Percentiles rank a stretch among this genome's conserved stretches.
Evolutionary conservation across 1,140 invertebrate genomes (phyloP).

Genomic region (Chelonus insularis): DNA sequence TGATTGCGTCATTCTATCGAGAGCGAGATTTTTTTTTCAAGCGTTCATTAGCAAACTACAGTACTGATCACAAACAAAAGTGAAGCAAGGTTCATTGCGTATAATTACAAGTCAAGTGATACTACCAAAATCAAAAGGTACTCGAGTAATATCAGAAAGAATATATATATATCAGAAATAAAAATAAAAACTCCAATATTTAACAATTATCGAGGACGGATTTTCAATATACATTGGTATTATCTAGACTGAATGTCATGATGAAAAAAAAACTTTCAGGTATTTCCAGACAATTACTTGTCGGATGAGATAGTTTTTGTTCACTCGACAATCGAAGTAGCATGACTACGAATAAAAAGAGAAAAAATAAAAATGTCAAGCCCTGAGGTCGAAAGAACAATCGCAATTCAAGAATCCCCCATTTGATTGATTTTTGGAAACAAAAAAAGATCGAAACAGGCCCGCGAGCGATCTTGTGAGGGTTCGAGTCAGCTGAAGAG

Average conservation of each 20-base stretch:
- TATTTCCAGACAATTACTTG: background rate
- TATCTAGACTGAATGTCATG: background rate
- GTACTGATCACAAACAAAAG: background rate
- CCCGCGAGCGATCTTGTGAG: constrained; percentile 6
- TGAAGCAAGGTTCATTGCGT: background rate
- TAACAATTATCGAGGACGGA: background rate
- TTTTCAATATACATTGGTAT: background rate
- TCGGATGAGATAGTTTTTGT: background rate
- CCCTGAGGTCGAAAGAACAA: constrained; percentile 28
- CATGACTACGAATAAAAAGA: background rate
- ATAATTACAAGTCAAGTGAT: background rate
- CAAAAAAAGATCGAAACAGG: constrained; percentile 32
- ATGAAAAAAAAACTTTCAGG: background rate
- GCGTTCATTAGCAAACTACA: background rate
- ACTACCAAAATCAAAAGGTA: too few species aligned
- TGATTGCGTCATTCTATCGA: background rate
- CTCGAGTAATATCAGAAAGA: background rate
- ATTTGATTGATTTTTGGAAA: constrained; percentile 35
- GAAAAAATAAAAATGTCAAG: background rate
- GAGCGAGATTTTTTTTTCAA: constrained; percentile 1
- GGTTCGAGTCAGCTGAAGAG: background rate
- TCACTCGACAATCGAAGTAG: background rate
- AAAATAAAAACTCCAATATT: background rate
- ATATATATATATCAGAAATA: background rate
- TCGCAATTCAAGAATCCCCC: constrained; percentile 30